Base-by-base conservation (phyloP, 2,797 vertebrate species). In the Falco naumanni region DNA sequence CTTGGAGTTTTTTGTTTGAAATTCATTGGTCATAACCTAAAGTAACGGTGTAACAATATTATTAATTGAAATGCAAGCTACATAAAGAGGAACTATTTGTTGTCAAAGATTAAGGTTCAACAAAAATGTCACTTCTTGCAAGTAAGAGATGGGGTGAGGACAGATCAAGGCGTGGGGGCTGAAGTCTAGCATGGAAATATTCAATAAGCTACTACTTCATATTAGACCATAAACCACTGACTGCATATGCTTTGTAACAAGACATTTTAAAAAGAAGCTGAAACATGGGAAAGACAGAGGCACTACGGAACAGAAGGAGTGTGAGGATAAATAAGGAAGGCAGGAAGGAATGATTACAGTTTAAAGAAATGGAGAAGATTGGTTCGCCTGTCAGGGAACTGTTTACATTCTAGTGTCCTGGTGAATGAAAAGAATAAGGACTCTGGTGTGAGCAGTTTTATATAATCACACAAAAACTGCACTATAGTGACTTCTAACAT, bases 311-410 rank as follows among this genome's bases (percentile, higher is more conserved):
- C 90, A 95, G 89, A 94, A 94, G 87, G 90, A 94, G 56, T 53
- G 84, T 90, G 94, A 94, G 86, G 88, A 94, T 94, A 96, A 96
- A 95, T 95, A 93, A 60, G 74, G 71, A 90, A 95, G 64, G 59
- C 74, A 93, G 70, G 68, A 94, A 94, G 74, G 51, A 77, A 89
- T 90, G 63, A 66, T 45, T 84, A 10, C 2, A 3, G 14, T 56
- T 87, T 82, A 28, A 61, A 93, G 70, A 95, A 74, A 79, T 43
- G 64, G 70, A 82, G 63, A 86, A 54, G 22, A 60, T 39, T 43
- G 26, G 21, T 24, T 90, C 0, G 9, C 25, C 56, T 87, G 48
- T 70, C 56, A 70, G 10, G 26, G 43, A 89, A 34, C 9, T 1
- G 24, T 33, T 76, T n/a, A 9, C 34, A 22, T 70, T 60, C 59